These are phyloP conservation scores for Perodicticus potto DNA, from an alignment of 2,797 vertebrate species.

Conservation along the genomic window DNA sequence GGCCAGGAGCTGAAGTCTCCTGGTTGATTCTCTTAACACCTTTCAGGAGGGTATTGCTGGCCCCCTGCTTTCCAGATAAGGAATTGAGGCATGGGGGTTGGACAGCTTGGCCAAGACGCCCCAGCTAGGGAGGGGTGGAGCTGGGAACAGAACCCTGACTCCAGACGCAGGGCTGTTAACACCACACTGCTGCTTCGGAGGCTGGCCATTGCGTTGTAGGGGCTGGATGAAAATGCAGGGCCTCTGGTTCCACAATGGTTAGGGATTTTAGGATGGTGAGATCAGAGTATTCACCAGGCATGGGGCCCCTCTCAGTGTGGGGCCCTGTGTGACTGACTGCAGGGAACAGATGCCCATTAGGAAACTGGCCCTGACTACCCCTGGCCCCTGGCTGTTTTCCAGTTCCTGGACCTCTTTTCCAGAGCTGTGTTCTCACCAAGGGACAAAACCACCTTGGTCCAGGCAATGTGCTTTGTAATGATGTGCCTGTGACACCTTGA, in stretches of 20 bases:
- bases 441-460: background rate
- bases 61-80: background rate
- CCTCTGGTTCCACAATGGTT: background rate
- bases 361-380: background rate
- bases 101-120: background rate
- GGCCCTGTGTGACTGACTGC: background rate
- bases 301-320: background rate
- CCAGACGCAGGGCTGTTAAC: fast-evolving
- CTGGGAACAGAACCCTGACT: background rate
- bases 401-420: background rate
- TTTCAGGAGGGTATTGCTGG: background rate
- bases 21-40: background rate
- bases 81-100: background rate
- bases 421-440: background rate
- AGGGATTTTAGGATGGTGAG: background rate
- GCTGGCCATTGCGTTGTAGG: background rate
- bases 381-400: background rate
- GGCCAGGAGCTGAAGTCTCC: background rate
- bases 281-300: background rate
- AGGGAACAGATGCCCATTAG: fast-evolving
- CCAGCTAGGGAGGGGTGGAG: background rate
- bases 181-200: background rate
- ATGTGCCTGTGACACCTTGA: background rate
- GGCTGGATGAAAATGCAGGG: background rate
- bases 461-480: background rate